Base-by-base conservation (phyloP, 2,113 vertebrate species). In the Phaethon lepturus region DNA sequence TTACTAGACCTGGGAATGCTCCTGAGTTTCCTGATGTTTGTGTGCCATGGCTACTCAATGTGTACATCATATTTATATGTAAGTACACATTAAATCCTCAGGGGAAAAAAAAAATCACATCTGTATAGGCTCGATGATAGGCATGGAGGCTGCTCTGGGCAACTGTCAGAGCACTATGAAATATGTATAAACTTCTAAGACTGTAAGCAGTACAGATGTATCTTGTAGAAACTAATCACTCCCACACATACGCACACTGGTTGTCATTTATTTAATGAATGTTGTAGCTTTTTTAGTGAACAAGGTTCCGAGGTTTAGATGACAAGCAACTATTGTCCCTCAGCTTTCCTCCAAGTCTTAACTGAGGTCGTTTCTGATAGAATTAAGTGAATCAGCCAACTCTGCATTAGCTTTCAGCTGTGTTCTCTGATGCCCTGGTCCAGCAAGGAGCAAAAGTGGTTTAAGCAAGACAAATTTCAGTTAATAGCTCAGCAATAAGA, bases 391-490 rank as follows among this genome's bases (percentile, higher is more conserved):
- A 81, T 77, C 38, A 72, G 14, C 40, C 45, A 81, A 24, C 38
- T 80, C 55, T 92, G 45, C 11, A 12, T 59, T 86, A 74, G 50
- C 26, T 85, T 84, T 92, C 66, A 68, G 9, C 49, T 84, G 14
- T 77, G 12, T 95, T 95, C 60, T 83, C 52, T 72, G 26, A 45
- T 88, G 50, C 55, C 26, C 38, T 86, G 38, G 40, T 68, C 79
- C 64, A 78, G 20, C 38, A 88, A 49, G 52, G 19, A 91, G 40
- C 47, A 89, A 88, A 92, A 92, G 52, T 1, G 0, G 45, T 89
- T 87, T 95, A 75, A 86, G 42, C 35, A 63, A 95, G 83, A 96
- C 59, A 92, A 85, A 93, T 95, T 92, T 87, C 75, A 76, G 77
- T 82, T 94, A 97, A 87, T 91, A 94, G 80, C 53, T 80, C 62